Conservation (phyloP, 2,797 vertebrate species). For the Peromyscus aztecus region DNA sequence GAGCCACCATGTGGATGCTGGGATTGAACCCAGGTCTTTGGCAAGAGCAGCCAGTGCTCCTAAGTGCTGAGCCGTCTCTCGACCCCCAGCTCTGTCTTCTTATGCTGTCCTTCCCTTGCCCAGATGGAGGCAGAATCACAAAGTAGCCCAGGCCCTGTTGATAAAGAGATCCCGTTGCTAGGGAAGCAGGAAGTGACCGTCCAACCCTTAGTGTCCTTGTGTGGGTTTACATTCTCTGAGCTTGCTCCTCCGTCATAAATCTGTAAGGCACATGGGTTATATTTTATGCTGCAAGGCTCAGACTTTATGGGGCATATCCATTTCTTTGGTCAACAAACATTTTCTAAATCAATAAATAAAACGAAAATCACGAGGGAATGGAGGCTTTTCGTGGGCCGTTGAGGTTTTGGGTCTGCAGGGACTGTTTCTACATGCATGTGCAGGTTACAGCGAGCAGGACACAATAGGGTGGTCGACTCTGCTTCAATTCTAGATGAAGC, state of each 20-base stretch:
- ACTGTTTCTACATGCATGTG: not conserved
- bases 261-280: not conserved
- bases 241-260: not conserved
- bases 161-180: not conserved
- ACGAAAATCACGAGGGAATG: not conserved
- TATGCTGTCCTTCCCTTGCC: rapidly evolving
- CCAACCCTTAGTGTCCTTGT: not conserved
- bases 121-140: rapidly evolving
- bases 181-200: not conserved
- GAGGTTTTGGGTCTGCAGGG: rapidly evolving
- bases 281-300: not conserved
- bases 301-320: not conserved
- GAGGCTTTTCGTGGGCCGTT: rapidly evolving
- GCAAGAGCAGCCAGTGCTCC: too few relatives aligned
- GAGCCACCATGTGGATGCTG: not conserved
- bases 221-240: rapidly evolving
- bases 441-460: not conserved
- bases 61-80: not conserved
- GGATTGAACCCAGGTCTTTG: not conserved
- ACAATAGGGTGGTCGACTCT: rapidly evolving
- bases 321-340: not conserved
- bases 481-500: rapidly evolving
- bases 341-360: not conserved
- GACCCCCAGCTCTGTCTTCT: too few relatives aligned
- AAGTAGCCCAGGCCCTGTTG: not conserved